Conservation (phyloP, 2,888 invertebrate genomes). For the Leptopterna dolabrata region DNA sequence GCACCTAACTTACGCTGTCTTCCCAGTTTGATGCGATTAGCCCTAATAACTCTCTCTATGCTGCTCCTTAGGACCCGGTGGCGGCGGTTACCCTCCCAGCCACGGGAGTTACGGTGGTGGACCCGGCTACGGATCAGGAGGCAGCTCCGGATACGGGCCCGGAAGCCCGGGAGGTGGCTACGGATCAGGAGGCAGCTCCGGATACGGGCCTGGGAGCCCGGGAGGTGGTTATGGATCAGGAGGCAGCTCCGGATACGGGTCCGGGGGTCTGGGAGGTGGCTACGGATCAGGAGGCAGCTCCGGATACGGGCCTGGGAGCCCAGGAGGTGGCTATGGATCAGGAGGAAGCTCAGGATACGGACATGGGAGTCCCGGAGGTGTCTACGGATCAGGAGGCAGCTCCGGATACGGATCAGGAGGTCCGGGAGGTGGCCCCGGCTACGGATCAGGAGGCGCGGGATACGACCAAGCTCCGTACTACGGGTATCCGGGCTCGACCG, state of each 20-base stretch:
- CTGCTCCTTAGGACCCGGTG: background rate
- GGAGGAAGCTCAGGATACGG: background rate
- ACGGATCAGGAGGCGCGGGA: background rate
- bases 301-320: background rate
- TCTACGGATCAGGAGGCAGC: background rate
- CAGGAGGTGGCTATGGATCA: background rate
- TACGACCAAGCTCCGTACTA: conserved; percentile 16
- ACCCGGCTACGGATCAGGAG: background rate
- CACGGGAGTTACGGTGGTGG: background rate
- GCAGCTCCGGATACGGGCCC: background rate
- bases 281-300: background rate
- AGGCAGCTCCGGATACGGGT: background rate
- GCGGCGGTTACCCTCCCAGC: background rate
- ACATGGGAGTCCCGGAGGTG: background rate
- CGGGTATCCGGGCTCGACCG: background rate
- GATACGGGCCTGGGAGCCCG: background rate
- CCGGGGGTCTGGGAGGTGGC: too few relatives aligned
- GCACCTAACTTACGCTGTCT: too few relatives aligned
- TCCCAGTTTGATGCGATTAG: too few relatives aligned
- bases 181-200: background rate
- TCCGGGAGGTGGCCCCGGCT: background rate
- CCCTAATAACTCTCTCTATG: too few relatives aligned
- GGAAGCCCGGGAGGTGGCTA: background rate
- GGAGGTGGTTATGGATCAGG: background rate
- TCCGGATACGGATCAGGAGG: conserved; percentile 32